Evolutionary conservation across 1,140 invertebrate species (phyloP), one percentile per base, ranked within the genome.

Genomic region (Littorina saxatilis): DNA sequence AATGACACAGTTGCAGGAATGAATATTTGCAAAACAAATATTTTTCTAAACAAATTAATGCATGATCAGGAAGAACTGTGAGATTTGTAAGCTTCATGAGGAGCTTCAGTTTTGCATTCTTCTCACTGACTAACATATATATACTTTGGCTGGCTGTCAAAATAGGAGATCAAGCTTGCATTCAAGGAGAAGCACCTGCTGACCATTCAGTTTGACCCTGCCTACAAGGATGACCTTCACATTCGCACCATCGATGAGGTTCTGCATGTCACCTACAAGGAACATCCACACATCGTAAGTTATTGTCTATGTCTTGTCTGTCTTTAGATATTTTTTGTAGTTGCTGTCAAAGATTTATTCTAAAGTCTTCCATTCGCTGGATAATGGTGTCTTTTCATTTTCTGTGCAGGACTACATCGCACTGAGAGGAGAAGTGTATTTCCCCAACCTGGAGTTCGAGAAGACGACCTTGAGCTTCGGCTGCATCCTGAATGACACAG

Each of bases 401-500:
- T 37, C 2, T 68, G 63, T 37, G 11, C 77, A 92, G 90, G 92
- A 93, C 82, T 90, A 90, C 40, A 88, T 93, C 55, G 87, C 90
- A 1, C 82, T 93, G 68, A 70, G 88, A 78, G 92, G 92, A 50
- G 92, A 93, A 77, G 92, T 93, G 0, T 92, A 92, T 83, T 92
- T 92, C 84, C 92, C 92, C 23, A 93, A 93, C 79, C 77, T 93
- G 40, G 85, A 89, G 72, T 92, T 93, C 87, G 91, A 92, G 85
- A 90, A 91, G 82, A 84, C 84, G 5, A 81, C 84, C 1, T 84
- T 93, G 20, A 88, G 93, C 85, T 93, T 93, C 87, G 92, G 91
- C 11, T 93, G 92, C 82, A 92, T 93, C 50, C 79, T 93, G n/a
- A 93, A 93, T 85, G 90, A 92, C 81, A 92, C 91, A 5, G 91